Base-by-base conservation (phyloP, 2,113 vertebrate species). In the Junco hyemalis region DNA sequence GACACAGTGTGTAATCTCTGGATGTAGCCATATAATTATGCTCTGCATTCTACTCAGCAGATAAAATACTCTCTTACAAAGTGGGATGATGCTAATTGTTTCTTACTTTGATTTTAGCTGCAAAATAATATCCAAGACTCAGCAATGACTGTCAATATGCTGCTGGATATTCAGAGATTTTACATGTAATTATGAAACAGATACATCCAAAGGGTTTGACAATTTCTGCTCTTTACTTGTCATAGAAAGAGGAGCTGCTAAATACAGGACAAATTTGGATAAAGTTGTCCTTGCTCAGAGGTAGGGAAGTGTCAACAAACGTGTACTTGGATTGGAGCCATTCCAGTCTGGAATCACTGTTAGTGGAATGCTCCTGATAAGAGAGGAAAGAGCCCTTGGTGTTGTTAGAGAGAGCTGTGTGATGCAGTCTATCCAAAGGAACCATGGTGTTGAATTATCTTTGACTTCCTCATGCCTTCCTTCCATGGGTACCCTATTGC, bases 1-100 rank as follows among this genome's bases (percentile, higher is more conserved):
- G 95, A 93, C 94, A 88, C 70, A 84, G 53, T 68, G 66, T 88
- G 45, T 95, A 93, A 88, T 92, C 88, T 95, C 83, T 71, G 87
- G 93, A 70, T 93, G 63, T 70, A 96, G 88, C 83, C 56, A 59
- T 81, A 64, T 69, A 95, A 83, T 97, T 94, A 93, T 51, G 42
- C 59, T 79, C 65, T 88, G 61, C n/a, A 40, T 92, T 97, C 60
- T 65, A 29, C 86, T 73, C 33, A 16, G 71, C 74, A 95, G 88
- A 64, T 96, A 95, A 95, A 83, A 94, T 63, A 83, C 76, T 90
- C 86, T 89, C 2, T 89, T 95, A 76, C n/a, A 71, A 92, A 94
- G 90, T 94, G 59, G 36, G 91, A 90, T 65, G 85, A 92, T 95
- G 90, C 74, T 85, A 94, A 95, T 93, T 91, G 64, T 91, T 95